Percentiles rank a stretch among this genome's conserved stretches.
Evolutionary conservation across 2,888 invertebrate species (phyloP).

Genomic region (Penaeus monodon): DNA sequence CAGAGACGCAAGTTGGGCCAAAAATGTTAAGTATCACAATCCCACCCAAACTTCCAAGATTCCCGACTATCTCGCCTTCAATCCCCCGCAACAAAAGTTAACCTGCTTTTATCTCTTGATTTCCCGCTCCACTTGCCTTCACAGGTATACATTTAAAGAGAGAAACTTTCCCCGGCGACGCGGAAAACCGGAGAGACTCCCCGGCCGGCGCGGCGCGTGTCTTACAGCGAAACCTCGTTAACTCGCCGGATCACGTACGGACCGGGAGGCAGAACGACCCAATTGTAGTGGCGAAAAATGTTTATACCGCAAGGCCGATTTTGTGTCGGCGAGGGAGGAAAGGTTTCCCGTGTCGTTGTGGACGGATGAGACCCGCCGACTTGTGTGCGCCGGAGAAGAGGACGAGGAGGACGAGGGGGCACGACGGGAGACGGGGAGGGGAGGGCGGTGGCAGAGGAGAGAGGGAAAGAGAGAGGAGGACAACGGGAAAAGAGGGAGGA

Average conservation of each 20-base stretch:
- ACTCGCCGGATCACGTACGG: conserved; percentile 26
- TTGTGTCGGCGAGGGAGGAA: background rate
- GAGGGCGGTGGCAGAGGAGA: background rate
- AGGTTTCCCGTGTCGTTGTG: background rate
- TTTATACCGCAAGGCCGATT: conserved; percentile 8
- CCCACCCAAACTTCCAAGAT: no score
- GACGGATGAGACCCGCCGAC: background rate
- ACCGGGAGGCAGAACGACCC: conserved; percentile 30
- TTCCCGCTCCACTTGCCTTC: no score
- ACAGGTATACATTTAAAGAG: no score
- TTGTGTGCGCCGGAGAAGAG: no score
- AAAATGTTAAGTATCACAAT: no score
- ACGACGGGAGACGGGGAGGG: background rate
- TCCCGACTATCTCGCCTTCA: no score
- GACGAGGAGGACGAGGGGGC: background rate
- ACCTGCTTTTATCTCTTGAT: no score
- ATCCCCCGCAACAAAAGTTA: no score
- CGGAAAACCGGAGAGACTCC: no score
- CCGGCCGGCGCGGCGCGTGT: conserved; percentile 6
- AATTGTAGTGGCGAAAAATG: conserved; percentile 20
- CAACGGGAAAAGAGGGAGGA: no score
- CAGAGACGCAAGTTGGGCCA: no score
- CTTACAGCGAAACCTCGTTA: conserved; percentile 13
- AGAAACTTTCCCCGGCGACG: no score
- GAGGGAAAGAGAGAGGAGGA: background rate